These are phyloP conservation scores for Prietella phreatophila DNA, from an alignment of 2,113 vertebrate genomes.

Conservation along the genomic window DNA sequence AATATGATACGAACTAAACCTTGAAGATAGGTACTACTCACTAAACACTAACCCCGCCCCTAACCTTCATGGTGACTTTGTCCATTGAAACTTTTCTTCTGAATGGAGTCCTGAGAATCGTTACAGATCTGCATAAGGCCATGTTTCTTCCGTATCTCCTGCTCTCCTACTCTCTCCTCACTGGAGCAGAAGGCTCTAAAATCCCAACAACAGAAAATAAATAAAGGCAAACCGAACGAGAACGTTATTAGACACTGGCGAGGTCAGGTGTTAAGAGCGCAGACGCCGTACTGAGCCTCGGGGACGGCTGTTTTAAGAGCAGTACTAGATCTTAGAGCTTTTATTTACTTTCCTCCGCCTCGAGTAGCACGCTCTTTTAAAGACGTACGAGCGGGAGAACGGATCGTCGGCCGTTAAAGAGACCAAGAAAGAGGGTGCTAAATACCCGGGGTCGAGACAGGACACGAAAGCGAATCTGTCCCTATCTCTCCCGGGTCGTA, in stretches of 20 bases:
- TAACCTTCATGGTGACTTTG: neutral
- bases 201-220: neutral
- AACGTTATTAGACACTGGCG: constrained; percentile 2
- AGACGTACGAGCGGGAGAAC: neutral
- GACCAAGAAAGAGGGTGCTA: neutral
- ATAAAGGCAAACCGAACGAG: constrained; percentile 2
- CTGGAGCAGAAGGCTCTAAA: neutral
- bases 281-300: neutral
- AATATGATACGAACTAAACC: neutral
- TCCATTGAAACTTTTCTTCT: neutral
- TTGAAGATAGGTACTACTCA: neutral
- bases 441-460: neutral
- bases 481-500: neutral
- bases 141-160: neutral
- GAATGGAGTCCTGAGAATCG: neutral
- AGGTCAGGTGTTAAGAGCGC: constrained; percentile 17
- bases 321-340: neutral
- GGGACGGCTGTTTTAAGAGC: constrained; percentile 30
- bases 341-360: constrained; percentile 33
- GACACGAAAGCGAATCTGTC: neutral
- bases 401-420: neutral
- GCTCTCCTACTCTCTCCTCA: neutral
- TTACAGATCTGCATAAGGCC: neutral
- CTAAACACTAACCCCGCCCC: neutral
- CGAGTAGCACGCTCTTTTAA: neutral